phyloP scores from a whole-genome alignment of 2,888 invertebrate genomes.

The Bugulina stolonifera region DNA sequence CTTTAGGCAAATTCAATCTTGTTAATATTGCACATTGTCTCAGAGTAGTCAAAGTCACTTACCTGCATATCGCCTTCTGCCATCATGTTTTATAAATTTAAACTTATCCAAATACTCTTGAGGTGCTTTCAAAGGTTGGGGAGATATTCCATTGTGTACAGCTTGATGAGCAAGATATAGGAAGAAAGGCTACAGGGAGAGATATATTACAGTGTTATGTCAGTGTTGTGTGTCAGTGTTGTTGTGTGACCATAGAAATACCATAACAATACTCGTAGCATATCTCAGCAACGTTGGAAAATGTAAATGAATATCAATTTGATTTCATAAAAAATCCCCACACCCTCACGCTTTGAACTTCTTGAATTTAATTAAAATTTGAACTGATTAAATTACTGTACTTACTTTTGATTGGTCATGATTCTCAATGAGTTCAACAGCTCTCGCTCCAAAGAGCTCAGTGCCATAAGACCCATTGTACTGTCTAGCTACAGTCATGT shows the following conservation, averaged over 20 bases:
- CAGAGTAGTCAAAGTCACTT: too few species aligned
- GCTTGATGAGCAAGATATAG: slow-evolving; percentile 77
- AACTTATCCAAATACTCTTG: slow-evolving; percentile 65
- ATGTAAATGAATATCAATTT: too few species aligned
- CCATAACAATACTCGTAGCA: too few species aligned
- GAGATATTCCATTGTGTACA: slow-evolving; percentile 80
- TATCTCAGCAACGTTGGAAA: too few species aligned
- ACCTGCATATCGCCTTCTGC: slow-evolving; percentile 75
- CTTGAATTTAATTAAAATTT: too few species aligned
- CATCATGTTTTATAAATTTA: slow-evolving; percentile 63
- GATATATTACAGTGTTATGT: too few species aligned
- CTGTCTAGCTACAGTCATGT: slow-evolving; percentile 8
- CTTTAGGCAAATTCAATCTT: too few species aligned
- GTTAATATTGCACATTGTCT: too few species aligned
- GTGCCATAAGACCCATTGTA: slow-evolving; percentile 3
- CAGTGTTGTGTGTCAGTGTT: too few species aligned
- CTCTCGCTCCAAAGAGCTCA: background rate
- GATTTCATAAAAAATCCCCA: too few species aligned
- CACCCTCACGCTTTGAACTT: too few species aligned
- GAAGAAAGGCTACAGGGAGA: slow-evolving; percentile 69
- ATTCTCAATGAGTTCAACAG: background rate
- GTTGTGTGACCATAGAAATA: too few species aligned
- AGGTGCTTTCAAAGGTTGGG: slow-evolving; percentile 75
- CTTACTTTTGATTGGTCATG: slow-evolving; percentile 10
- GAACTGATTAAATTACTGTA: background rate